These are phyloP conservation scores for Megathymus violae DNA, from an alignment of 1,140 invertebrate species.

Conservation along the genomic window DNA sequence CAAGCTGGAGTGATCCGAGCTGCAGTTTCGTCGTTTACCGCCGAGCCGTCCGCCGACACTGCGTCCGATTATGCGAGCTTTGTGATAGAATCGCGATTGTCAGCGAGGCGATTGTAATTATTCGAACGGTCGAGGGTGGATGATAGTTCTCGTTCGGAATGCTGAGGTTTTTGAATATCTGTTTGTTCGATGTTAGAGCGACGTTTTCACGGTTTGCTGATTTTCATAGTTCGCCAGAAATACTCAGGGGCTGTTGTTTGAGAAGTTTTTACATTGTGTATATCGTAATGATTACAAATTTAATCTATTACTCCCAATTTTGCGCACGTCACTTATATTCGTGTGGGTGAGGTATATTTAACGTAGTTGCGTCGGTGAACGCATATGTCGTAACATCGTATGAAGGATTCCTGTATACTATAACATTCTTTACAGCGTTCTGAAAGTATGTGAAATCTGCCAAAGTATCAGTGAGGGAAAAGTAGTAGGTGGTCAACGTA, in stretches of 20 bases:
- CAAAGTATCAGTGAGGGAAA: too few relatives aligned
- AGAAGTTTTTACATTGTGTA: too few relatives aligned
- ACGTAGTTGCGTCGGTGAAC: too few relatives aligned
- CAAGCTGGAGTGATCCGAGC: constrained; percentile 40
- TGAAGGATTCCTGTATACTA: too few relatives aligned
- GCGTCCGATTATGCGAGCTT: constrained; percentile 81
- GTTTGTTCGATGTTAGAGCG: constrained; percentile 51
- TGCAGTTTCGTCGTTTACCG: constrained; percentile 53
- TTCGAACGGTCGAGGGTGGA: constrained; percentile 70
- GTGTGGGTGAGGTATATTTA: too few relatives aligned
- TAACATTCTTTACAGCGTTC: too few relatives aligned
- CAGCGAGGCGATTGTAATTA: constrained; percentile 81
- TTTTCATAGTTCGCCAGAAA: constrained; percentile 21
- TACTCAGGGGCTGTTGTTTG: constrained; percentile 9
- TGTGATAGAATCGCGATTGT: constrained; percentile 82
- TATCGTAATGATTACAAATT: too few relatives aligned
- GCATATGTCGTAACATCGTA: too few relatives aligned
- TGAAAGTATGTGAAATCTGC: too few relatives aligned
- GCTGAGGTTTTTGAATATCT: constrained; percentile 64
- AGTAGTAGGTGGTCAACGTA: too few relatives aligned
- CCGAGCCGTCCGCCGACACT: constrained; percentile 55
- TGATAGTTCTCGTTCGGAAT: constrained; percentile 61
- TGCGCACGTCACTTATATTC: too few relatives aligned
- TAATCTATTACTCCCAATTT: too few relatives aligned
- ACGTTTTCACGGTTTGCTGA: constrained; percentile 24